Conservation (phyloP, 2,888 invertebrate genomes). For the Leptarthrus brevirostris region DNA sequence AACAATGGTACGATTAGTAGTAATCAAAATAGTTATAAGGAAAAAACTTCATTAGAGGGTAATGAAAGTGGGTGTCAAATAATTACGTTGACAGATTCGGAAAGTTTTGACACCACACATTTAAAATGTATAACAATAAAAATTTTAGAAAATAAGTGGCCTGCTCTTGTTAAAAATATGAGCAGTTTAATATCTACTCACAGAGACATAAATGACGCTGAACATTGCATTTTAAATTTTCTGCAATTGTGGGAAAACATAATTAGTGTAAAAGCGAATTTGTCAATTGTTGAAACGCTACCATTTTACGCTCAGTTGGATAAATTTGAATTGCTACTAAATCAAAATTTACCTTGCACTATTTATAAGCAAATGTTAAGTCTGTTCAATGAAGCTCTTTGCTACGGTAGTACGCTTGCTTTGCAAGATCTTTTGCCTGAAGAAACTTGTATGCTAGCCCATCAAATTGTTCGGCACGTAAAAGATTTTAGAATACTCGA, state of each 20-base stretch:
- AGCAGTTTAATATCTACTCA: constrained; percentile 61
- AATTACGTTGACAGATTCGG: constrained; percentile 76
- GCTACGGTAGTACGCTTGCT: constrained; percentile 90
- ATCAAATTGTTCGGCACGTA: constrained; percentile 85
- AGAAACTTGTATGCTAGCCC: constrained; percentile 88
- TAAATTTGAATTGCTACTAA: constrained; percentile 79
- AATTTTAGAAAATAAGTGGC: constrained; percentile 87
- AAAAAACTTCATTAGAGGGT: not conserved
- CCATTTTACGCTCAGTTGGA: constrained; percentile 88
- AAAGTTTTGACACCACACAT: constrained; percentile 85
- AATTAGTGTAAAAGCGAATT: constrained; percentile 89
- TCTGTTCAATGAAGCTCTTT: constrained; percentile 88
- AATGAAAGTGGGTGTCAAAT: constrained; percentile 60
- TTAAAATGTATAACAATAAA: constrained; percentile 88
- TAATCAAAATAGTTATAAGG: not conserved
- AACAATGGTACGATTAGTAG: not conserved
- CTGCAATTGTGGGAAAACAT: constrained; percentile 89
- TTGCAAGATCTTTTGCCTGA: constrained; percentile 88
- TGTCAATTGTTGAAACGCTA: constrained; percentile 89
- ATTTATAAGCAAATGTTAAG: constrained; percentile 88
- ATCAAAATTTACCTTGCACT: constrained; percentile 79
- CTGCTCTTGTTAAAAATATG: constrained; percentile 79
- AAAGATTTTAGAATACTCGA: constrained; percentile 80
- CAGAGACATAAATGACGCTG: constrained; percentile 66
- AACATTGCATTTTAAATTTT: constrained; percentile 83